Conservation (phyloP, 2,888 invertebrate genomes). For the Xestoiulus laeticollis region DNA sequence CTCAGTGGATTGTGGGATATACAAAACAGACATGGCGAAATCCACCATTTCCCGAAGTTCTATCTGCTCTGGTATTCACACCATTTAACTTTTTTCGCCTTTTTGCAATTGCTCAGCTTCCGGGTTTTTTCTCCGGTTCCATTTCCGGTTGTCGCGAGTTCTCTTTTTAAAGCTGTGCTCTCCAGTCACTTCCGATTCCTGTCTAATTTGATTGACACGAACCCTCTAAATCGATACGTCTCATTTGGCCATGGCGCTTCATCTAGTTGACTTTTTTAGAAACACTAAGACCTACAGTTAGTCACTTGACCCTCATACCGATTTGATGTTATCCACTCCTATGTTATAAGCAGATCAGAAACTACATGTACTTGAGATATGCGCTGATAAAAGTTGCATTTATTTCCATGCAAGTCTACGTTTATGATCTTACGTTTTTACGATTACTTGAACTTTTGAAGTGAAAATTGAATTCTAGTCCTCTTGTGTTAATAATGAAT, state of each 20-base stretch:
- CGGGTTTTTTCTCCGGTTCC: neutral
- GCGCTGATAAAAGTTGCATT: too few species aligned
- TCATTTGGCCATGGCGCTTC: neutral
- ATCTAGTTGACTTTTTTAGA: neutral
- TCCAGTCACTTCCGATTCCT: neutral
- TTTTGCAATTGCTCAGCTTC: neutral
- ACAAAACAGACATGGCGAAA: neutral
- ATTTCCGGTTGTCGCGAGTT: constrained; percentile 32
- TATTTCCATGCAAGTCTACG: too few species aligned
- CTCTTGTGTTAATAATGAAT: too few species aligned
- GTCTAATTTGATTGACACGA: neutral
- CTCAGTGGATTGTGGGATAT: too few species aligned
- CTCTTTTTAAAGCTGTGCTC: neutral
- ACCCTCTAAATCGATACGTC: neutral
- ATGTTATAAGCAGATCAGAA: too few species aligned
- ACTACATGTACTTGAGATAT: too few species aligned
- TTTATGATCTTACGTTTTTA: too few species aligned
- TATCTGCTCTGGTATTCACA: neutral
- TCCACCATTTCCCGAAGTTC: neutral
- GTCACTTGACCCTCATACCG: too few species aligned
- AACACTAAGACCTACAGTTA: neutral
- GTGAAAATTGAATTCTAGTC: too few species aligned
- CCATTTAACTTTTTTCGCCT: constrained; percentile 4
- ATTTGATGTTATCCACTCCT: too few species aligned
- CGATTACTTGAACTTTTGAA: too few species aligned